These are phyloP conservation scores for Tenodera sinensis DNA, from an alignment of 2,888 invertebrate species.

Conservation along the genomic window DNA sequence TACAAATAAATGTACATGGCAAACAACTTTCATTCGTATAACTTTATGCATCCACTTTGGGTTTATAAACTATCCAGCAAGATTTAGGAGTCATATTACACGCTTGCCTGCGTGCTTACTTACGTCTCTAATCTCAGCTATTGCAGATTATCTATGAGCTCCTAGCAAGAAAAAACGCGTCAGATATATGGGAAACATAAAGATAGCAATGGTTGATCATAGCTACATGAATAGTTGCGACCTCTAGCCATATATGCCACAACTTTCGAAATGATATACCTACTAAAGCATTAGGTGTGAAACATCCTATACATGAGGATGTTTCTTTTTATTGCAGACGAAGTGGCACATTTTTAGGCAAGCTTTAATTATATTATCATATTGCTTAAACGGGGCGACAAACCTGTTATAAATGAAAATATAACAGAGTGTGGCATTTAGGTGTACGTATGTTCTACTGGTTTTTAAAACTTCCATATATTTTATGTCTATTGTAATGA, in stretches of 20 bases:
- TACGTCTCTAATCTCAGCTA: neutral
- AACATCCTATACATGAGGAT: too few species aligned
- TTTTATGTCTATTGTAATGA: too few species aligned
- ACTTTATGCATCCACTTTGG: neutral
- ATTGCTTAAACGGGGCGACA: too few species aligned
- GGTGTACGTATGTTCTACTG: too few species aligned
- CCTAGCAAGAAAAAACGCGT: neutral
- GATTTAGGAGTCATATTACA: neutral
- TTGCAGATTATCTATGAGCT: neutral
- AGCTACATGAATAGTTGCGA: neutral
- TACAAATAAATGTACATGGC: neutral
- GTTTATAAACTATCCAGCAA: neutral
- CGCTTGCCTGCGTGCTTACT: neutral
- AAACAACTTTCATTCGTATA: neutral
- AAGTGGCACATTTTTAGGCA: too few species aligned
- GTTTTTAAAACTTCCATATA: too few species aligned
- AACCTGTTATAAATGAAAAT: too few species aligned
- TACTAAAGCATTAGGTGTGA: too few species aligned
- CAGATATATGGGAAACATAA: neutral
- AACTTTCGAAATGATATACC: neutral
- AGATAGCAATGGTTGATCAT: neutral
- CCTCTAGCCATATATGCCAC: neutral
- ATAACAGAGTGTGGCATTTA: too few species aligned
- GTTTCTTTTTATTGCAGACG: too few species aligned
- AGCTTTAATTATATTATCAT: too few species aligned